Evolutionary conservation across 1,140 invertebrate genomes (phyloP), one percentile per base, ranked within the genome.

Genomic region (Lordiphosa stackelbergi): DNA sequence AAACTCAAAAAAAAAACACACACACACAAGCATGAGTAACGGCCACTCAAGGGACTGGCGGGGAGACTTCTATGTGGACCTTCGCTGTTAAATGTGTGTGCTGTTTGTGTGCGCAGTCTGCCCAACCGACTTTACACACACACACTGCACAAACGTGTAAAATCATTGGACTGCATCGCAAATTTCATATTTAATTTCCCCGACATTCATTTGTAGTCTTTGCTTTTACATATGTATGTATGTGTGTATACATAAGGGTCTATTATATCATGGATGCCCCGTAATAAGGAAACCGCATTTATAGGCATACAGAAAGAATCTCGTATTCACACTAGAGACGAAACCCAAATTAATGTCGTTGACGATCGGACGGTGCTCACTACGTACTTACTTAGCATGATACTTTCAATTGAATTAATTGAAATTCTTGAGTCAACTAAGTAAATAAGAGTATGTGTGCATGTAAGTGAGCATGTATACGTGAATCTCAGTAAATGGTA

Each of bases 341-440:
- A 37, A 38, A 36, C 54, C 34, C 43, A 51, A 70, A 69, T 71
- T 71, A 69, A 59, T 65, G 65, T 35, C 49, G 53, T 19, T 38
- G 49, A 37, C 58, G 45, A 28, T 43, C 28, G 41, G 52, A 49
- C 68, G 38, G 49, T 46, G 43, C 9, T 36, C 46, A 61, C 55
- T 57, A 38, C 24, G 46, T 40, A 56, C 43, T 37, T 57, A 72
- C 59, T 69, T 57, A 57, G 45, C 66, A 49, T 66, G 53, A 36
- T 43, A 59, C 56, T 53, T 53, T 69, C 77, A 83, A 83, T 83
- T 83, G 78, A 83, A 83, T 83, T 83, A 83, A 83, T 83, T 83
- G 77, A 83, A 83, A 83, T 77, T 83, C 73, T 60, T 83, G 57
- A 53, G 43, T 81, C 59, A 68, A 79, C 75, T 81, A 81, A 75